These are phyloP conservation scores for Pithys albifrons DNA, from an alignment of 2,113 vertebrate genomes.

Conservation along the genomic window DNA sequence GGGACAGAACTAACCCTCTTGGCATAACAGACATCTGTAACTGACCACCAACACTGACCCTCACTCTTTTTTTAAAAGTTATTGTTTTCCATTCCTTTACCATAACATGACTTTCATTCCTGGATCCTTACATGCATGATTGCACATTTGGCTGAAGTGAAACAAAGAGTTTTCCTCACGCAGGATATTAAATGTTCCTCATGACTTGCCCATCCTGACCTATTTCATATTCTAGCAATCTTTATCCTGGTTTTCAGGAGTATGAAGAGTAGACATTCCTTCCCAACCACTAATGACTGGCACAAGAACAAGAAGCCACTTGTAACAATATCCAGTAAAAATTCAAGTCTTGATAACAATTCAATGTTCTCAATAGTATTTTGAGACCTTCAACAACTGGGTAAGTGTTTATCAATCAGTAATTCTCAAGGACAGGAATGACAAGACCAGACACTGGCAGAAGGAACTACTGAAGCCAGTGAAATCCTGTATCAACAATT, in stretches of 20 bases:
- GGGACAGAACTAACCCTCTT: not conserved
- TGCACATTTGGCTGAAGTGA: not conserved
- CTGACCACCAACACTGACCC: not conserved
- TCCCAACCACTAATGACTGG: not conserved
- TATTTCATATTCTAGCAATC: not conserved
- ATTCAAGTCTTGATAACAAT: not conserved
- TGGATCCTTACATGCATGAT: not conserved
- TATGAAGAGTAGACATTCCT: not conserved
- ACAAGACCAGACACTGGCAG: not conserved
- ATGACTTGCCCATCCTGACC: not conserved
- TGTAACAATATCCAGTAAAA: not conserved
- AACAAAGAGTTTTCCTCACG: not conserved
- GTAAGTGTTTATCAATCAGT: not conserved
- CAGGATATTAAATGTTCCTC: not conserved
- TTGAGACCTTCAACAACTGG: not conserved
- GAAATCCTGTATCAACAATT: not conserved
- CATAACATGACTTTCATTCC: not conserved
- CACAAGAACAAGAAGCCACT: not conserved
- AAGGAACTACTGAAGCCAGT: not conserved
- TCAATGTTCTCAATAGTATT: not conserved
- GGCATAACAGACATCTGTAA: not conserved
- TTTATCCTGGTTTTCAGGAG: not conserved
- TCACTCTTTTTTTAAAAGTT: not conserved
- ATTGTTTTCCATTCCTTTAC: not conserved
- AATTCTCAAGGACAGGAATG: not conserved